These are phyloP conservation scores for Pangasianodon hypophthalmus DNA, from an alignment of 2,113 vertebrate species.

Conservation along the genomic window DNA sequence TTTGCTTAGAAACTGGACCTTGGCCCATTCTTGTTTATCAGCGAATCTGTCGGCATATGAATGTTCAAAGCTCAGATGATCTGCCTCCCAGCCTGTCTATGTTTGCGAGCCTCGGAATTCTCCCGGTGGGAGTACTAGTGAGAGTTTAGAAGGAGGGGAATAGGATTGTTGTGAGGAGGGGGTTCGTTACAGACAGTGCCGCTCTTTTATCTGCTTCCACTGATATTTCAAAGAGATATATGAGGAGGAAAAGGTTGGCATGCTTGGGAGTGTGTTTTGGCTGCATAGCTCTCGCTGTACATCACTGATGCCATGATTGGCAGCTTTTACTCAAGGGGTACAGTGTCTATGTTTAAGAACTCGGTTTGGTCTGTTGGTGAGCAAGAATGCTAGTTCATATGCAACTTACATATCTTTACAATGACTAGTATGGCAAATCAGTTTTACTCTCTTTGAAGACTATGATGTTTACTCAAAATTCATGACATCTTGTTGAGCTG, in stretches of 20 bases:
- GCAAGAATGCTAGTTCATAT: neutral
- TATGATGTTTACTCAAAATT: neutral
- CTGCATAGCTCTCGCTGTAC: neutral
- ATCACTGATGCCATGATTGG: neutral
- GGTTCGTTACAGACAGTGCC: slow-evolving; percentile 9
- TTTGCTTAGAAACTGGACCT: slow-evolving; percentile 38
- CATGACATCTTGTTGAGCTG: neutral
- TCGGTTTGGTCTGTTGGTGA: slow-evolving; percentile 2
- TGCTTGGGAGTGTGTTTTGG: slow-evolving; percentile 14
- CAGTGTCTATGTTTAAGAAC: neutral
- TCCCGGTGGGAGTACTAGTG: slow-evolving; percentile 63
- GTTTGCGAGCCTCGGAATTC: slow-evolving; percentile 45
- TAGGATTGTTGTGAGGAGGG: slow-evolving; percentile 41
- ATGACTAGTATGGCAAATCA: neutral
- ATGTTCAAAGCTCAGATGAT: slow-evolving; percentile 54
- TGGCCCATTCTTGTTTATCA: slow-evolving; percentile 43
- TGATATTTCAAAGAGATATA: slow-evolving; percentile 28
- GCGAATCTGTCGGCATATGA: slow-evolving; percentile 38
- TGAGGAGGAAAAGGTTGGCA: neutral
- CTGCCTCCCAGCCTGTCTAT: slow-evolving; percentile 56
- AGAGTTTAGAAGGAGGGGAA: slow-evolving; percentile 59
- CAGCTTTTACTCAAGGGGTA: slow-evolving; percentile 12
- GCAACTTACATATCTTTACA: neutral
- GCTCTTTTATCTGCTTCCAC: slow-evolving; percentile 59
- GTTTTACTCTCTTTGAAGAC: neutral